Evolutionary conservation across 2,888 invertebrate genomes (phyloP).

Genomic region (Drosophila austrosaltans): DNA sequence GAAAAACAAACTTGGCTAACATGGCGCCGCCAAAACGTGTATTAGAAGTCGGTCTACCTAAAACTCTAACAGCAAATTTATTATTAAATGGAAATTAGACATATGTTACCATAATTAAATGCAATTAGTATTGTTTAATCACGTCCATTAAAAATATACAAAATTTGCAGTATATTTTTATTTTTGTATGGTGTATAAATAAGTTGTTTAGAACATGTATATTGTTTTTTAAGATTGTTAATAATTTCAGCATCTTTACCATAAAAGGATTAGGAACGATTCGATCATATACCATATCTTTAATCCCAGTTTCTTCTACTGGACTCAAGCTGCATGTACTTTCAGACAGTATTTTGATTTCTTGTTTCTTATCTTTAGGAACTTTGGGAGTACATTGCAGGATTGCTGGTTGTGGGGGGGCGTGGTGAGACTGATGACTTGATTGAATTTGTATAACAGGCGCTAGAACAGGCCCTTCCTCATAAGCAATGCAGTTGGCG

Average conservation of each 20-base stretch:
- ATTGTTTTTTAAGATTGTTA: too few relatives aligned
- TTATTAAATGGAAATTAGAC: background rate
- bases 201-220: too few relatives aligned
- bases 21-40: conserved; percentile 47
- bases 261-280: too few relatives aligned
- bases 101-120: background rate
- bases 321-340: background rate
- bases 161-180: too few relatives aligned
- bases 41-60: conserved; percentile 32
- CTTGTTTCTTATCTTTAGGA: background rate
- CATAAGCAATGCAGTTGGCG: conserved; percentile 74
- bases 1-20: conserved; percentile 49
- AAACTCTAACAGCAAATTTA: background rate
- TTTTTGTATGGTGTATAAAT: too few relatives aligned
- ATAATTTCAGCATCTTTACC: too few relatives aligned
- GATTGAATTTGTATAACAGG: conserved; percentile 47
- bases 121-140: background rate
- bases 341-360: background rate
- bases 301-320: too few relatives aligned
- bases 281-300: too few relatives aligned
- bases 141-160: too few relatives aligned
- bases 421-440: conserved; percentile 41
- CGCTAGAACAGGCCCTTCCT: conserved; percentile 46
- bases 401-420: conserved; percentile 26
- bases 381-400: background rate